phyloP scores from a whole-genome alignment of 2,113 vertebrate genomes.

The Leuciscus idus region DNA sequence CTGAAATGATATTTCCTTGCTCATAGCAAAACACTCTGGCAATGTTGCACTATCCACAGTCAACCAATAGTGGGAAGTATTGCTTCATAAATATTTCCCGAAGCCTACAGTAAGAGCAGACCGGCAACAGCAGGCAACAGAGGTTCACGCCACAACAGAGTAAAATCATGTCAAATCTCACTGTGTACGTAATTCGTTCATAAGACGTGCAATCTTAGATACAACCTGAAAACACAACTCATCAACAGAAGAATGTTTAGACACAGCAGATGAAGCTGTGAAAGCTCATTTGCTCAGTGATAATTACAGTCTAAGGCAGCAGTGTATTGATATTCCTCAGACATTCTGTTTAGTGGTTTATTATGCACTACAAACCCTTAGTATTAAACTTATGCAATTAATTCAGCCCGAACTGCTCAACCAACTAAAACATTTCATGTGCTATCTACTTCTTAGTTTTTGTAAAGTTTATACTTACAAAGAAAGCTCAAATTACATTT shows the following conservation, averaged over 20 bases:
- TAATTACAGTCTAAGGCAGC: neutral
- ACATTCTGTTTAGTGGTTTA: neutral
- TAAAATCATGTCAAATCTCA: conserved; percentile 14
- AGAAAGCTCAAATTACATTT: neutral
- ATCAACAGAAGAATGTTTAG: conserved; percentile 1
- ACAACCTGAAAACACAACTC: conserved; percentile 9
- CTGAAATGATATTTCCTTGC: neutral
- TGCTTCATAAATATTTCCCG: conserved; percentile 55
- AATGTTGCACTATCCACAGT: conserved; percentile 59
- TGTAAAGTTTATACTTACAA: neutral
- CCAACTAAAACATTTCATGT: neutral
- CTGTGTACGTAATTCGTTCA: neutral
- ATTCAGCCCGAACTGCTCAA: neutral
- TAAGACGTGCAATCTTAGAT: neutral
- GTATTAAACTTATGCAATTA: neutral
- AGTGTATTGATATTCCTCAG: neutral
- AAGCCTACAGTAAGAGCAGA: conserved; percentile 13
- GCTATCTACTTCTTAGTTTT: neutral
- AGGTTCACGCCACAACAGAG: neutral
- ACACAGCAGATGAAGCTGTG: conserved; percentile 20
- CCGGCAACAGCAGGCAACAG: neutral
- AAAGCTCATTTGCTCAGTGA: neutral
- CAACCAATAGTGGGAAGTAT: conserved; percentile 70
- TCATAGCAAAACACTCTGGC: neutral
- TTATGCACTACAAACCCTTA: neutral